phyloP scores from a whole-genome alignment of 2,113 vertebrate genomes.

The Heliornis fulica region DNA sequence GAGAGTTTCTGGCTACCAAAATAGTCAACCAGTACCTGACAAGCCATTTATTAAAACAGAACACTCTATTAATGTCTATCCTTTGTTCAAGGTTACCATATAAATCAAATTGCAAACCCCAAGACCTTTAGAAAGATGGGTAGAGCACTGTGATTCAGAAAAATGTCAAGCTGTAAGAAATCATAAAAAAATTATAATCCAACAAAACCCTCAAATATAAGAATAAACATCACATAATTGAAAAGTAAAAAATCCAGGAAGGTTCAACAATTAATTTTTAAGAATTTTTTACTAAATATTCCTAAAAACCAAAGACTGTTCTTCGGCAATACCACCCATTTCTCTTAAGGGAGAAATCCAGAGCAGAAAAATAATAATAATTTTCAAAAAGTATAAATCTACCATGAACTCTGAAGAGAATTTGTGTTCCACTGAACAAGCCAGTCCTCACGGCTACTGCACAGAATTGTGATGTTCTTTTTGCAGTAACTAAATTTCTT shows the following conservation, averaged over 20 bases:
- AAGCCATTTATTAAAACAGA: slow-evolving; percentile 71
- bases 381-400: not conserved
- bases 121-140: slow-evolving; percentile 45
- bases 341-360: not conserved
- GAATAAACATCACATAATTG: slow-evolving; percentile 19
- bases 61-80: slow-evolving; percentile 51
- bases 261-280: slow-evolving; percentile 11
- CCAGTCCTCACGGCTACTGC: not conserved
- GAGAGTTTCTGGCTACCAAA: slow-evolving; percentile 38
- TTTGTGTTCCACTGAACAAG: not conserved
- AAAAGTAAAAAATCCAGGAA: not conserved
- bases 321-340: rapidly evolving
- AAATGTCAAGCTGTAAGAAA: slow-evolving; percentile 1
- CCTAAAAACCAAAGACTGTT: not conserved
- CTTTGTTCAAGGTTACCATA: slow-evolving; percentile 71
- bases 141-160: slow-evolving; percentile 28
- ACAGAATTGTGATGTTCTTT: not conserved
- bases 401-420: not conserved
- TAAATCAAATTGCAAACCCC: slow-evolving; percentile 66
- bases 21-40: slow-evolving; percentile 59
- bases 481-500: not conserved
- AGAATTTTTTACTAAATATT: not conserved
- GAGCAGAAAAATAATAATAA: not conserved
- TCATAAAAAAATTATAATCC: not conserved
- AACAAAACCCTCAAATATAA: not conserved